phyloP scores from a whole-genome alignment of 2,888 invertebrate genomes.

The Linnaemya tessellans region DNA sequence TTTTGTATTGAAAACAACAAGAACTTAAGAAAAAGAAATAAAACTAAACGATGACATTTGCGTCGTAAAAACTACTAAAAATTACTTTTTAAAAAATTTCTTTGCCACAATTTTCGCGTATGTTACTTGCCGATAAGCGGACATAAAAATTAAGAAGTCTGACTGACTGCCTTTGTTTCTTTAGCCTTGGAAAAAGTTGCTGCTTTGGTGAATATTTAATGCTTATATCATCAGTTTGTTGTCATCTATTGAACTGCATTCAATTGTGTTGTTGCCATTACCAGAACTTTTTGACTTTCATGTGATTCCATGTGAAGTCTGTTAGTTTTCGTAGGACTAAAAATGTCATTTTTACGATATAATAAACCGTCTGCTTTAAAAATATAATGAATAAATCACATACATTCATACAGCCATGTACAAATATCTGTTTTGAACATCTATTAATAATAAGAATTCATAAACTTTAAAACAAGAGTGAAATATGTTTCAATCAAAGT shows the following conservation, averaged over 20 bases:
- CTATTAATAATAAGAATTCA: too few relatives aligned
- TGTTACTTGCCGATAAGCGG: conserved; percentile 44
- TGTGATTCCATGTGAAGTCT: conserved; percentile 9
- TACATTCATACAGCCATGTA: too few relatives aligned
- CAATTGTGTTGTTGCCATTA: conserved; percentile 17
- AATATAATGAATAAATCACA: too few relatives aligned
- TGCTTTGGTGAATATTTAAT: conserved; percentile 8
- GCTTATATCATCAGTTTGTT: conserved; percentile 40
- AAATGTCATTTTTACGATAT: too few relatives aligned
- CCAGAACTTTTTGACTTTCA: conserved; percentile 51
- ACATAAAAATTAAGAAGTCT: not conserved
- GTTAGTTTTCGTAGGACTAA: too few relatives aligned
- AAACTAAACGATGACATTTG: conserved; percentile 41
- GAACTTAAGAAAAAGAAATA: conserved; percentile 1
- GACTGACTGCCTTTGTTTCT: conserved; percentile 26
- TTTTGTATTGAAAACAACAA: conserved; percentile 30
- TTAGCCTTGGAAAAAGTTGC: conserved; percentile 3
- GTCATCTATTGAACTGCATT: conserved; percentile 25
- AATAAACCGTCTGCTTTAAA: too few relatives aligned
- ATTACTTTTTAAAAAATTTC: conserved; percentile 26
- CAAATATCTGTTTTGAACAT: too few relatives aligned
- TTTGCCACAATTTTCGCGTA: conserved; percentile 19
- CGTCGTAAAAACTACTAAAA: conserved; percentile 49
- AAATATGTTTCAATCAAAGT: too few relatives aligned
- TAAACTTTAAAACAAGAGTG: too few relatives aligned